Conservation (phyloP, 1,140 invertebrate species). For the Pteromalus puparum region DNA sequence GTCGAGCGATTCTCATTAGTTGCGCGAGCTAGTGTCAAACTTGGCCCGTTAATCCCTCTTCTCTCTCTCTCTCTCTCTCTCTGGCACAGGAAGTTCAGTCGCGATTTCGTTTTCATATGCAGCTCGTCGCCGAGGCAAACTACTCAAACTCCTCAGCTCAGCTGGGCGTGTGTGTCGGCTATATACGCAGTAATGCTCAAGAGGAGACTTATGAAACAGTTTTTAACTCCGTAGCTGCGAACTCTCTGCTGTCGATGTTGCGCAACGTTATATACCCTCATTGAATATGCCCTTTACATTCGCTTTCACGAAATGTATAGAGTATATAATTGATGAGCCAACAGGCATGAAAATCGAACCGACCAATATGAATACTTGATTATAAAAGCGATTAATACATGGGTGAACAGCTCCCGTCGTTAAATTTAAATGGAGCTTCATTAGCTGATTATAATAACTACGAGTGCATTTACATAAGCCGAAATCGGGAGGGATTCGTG, state of each 20-base stretch:
- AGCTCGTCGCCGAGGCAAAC: not conserved
- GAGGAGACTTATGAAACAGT: no score
- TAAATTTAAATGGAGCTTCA: not conserved
- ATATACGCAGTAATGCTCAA: no score
- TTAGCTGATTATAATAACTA: not conserved
- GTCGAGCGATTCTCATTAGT: not conserved
- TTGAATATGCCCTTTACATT: no score
- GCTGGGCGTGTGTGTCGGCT: not conserved
- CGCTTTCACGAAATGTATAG: no score
- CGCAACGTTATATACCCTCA: no score
- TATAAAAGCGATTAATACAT: not conserved
- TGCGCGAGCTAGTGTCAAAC: not conserved
- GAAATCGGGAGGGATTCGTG: not conserved
- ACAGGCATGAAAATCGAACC: not conserved
- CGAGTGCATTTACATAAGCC: not conserved
- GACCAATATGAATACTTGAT: not conserved
- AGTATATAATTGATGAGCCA: no score
- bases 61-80: not conserved
- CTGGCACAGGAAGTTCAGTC: not conserved
- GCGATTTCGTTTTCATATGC: not conserved
- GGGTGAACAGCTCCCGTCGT: not conserved
- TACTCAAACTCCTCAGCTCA: not conserved
- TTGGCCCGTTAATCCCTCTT: not conserved
- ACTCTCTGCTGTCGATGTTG: no score
- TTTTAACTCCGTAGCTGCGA: no score